Evolutionary conservation across 2,888 invertebrate genomes (phyloP).

Genomic region (Dryocosmus kuriphilus): DNA sequence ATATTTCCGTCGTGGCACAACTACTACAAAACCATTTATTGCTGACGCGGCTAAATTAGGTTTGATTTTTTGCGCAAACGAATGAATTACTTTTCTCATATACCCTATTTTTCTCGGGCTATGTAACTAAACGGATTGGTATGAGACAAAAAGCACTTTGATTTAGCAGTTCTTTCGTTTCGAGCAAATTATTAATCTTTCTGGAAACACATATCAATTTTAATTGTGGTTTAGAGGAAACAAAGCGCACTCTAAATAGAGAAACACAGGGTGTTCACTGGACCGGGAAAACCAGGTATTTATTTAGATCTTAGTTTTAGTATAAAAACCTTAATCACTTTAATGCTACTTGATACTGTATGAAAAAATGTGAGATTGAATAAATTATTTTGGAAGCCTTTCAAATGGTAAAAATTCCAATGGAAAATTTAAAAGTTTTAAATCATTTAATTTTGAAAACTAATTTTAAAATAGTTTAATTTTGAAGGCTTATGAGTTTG

Average conservation of each 20-base stretch:
- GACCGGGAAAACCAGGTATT: too few relatives aligned
- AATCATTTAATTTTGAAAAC: too few relatives aligned
- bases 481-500: too few relatives aligned
- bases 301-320: too few relatives aligned
- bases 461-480: too few relatives aligned
- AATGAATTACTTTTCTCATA: conserved; percentile 21
- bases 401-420: too few relatives aligned
- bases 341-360: too few relatives aligned
- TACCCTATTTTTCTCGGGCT: neutral
- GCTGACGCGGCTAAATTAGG: conserved; percentile 20
- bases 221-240: conserved; percentile 23
- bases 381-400: too few relatives aligned
- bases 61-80: conserved; percentile 37
- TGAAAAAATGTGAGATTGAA: too few relatives aligned
- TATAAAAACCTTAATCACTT: too few relatives aligned
- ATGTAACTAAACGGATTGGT: conserved; percentile 26
- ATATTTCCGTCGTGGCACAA: conserved; percentile 36
- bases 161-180: neutral
- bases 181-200: conserved; percentile 7
- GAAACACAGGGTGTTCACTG: neutral
- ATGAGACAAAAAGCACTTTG: conserved; percentile 31
- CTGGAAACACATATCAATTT: conserved; percentile 32
- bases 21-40: conserved; percentile 20
- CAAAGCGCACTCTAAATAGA: neutral
- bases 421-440: too few relatives aligned